Conservation (phyloP, 2,888 invertebrate genomes). For the Ochropleura leucogaster region DNA sequence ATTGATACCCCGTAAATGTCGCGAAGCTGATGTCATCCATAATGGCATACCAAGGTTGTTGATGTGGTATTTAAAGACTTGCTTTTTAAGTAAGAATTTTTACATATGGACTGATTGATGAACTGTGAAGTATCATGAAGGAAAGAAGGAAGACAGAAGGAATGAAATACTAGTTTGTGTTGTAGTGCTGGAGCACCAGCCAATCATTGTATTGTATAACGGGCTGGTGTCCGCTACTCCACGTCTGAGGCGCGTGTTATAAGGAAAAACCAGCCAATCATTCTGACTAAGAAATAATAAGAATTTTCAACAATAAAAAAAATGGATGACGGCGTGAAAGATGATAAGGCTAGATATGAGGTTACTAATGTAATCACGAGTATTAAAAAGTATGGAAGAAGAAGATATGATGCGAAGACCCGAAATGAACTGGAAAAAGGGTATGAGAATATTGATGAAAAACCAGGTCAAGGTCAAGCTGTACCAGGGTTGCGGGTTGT, state of each 20-base stretch:
- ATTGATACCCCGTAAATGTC: constrained; percentile 28
- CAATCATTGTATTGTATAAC: no score
- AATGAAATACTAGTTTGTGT: no score
- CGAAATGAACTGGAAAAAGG: background rate
- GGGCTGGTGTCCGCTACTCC: no score
- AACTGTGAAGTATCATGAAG: background rate
- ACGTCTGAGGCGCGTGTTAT: no score
- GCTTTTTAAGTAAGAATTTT: background rate
- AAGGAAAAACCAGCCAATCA: no score
- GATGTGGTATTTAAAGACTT: background rate
- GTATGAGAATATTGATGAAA: background rate
- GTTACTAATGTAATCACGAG: background rate
- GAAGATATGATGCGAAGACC: background rate
- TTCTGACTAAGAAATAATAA: no score
- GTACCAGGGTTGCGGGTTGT: no score
- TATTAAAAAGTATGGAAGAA: background rate
- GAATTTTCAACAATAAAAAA: no score
- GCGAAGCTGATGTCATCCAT: constrained; percentile 28
- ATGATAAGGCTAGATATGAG: background rate
- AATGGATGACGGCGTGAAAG: no score
- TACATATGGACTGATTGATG: background rate
- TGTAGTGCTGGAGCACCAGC: no score
- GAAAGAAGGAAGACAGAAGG: no score
- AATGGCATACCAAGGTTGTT: constrained; percentile 21
- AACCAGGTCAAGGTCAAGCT: background rate